Percentiles rank a stretch among this genome's conserved stretches.
Evolutionary conservation across 1,140 invertebrate species (phyloP).

Genomic region (Rhagoletis zephyria): DNA sequence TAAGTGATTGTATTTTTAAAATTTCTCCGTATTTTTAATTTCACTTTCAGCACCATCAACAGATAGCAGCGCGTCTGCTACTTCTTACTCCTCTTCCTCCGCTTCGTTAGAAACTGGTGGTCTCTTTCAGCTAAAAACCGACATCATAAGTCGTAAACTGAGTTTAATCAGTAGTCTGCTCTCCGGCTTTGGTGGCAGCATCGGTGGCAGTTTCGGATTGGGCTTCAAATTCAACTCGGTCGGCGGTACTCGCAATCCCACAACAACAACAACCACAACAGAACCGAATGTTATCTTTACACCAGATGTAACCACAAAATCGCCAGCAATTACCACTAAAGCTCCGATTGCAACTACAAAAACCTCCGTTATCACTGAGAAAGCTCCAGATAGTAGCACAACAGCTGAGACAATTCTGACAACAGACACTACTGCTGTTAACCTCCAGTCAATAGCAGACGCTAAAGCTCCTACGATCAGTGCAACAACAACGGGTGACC

Average conservation of each 20-base stretch:
- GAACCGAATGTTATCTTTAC: slow-evolving; percentile 3
- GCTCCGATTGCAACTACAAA: not conserved
- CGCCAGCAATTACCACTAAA: not conserved
- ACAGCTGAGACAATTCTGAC: not conserved
- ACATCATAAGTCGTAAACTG: not conserved
- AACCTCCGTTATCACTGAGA: not conserved
- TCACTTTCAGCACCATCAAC: slow-evolving; percentile 16
- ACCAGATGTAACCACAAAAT: not conserved
- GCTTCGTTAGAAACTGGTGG: not conserved
- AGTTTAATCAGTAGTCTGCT: not conserved
- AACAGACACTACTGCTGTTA: not conserved
- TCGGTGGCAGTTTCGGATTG: not conserved
- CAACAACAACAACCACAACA: not conserved
- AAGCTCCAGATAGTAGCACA: not conserved
- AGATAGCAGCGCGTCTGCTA: not conserved
- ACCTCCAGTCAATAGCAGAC: not conserved
- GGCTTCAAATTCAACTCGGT: not conserved
- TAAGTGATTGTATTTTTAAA: too few species aligned
- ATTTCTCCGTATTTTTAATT: not conserved
- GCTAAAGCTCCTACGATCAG: not conserved
- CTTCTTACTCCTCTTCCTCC: not conserved
- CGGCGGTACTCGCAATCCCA: not conserved
- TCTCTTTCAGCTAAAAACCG: too few species aligned
- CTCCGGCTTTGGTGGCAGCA: not conserved
- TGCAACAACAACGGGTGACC: not conserved